Conservation (phyloP, 2,797 vertebrate genomes). For the Australoheros facetus region DNA sequence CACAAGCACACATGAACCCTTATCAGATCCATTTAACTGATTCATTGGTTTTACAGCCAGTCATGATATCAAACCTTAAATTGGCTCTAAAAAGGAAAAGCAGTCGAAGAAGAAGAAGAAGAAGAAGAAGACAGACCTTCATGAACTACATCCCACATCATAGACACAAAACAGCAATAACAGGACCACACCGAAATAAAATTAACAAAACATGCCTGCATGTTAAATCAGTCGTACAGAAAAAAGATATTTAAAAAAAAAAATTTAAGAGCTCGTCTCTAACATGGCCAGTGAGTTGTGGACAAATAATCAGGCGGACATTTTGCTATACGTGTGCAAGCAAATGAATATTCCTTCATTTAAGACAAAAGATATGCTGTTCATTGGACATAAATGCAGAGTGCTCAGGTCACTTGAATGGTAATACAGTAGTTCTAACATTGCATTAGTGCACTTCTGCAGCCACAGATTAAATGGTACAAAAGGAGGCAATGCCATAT, state of each 20-base stretch:
- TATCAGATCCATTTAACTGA: constrained; percentile 25
- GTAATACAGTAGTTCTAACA: constrained; percentile 70
- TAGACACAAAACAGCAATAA: constrained; percentile 43
- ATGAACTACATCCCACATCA: constrained; percentile 31
- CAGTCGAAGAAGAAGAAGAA: background rate
- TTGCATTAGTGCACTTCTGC: constrained; percentile 64
- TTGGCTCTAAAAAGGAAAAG: constrained; percentile 62
- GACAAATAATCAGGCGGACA: background rate
- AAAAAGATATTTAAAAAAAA: background rate
- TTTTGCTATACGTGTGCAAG: constrained; percentile 1
- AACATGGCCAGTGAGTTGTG: constrained; percentile 21
- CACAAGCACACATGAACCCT: constrained; percentile 33
- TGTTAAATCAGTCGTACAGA: constrained; percentile 77
- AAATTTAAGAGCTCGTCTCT: constrained; percentile 32
- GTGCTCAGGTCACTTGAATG: constrained; percentile 67
- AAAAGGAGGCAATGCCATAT: constrained; percentile 46
- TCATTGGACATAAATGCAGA: constrained; percentile 44
- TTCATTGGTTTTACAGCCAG: constrained; percentile 12
- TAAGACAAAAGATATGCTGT: constrained; percentile 47
- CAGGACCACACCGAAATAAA: constrained; percentile 14
- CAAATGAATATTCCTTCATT: constrained; percentile 55
- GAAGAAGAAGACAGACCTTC: constrained; percentile 3
- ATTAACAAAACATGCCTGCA: constrained; percentile 85
- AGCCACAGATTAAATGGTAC: constrained; percentile 53
- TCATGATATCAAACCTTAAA: constrained; percentile 16